Evolutionary conservation across 2,888 invertebrate species (phyloP).

Genomic region (Pyrgus malvae): DNA sequence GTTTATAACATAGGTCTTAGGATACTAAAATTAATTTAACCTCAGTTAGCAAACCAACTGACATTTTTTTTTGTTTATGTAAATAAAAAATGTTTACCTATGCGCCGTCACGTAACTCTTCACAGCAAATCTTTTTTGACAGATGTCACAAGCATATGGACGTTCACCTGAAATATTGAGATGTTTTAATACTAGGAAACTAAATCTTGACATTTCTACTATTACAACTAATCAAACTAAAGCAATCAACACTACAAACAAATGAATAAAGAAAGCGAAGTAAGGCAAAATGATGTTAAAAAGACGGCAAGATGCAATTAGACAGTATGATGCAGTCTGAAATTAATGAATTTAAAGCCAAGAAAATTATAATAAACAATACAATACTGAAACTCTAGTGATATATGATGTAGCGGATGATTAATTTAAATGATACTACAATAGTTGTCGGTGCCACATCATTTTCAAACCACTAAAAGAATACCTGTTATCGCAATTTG

Average conservation of each 20-base stretch:
- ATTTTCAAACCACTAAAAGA: constrained; percentile 52
- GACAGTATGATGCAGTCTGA: constrained; percentile 66
- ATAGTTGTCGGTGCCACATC: constrained; percentile 79
- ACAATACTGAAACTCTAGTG: constrained; percentile 55
- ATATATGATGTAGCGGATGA: constrained; percentile 65
- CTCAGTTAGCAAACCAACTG: too few species aligned
- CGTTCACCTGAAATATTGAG: constrained; percentile 81
- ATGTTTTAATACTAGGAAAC: constrained; percentile 7
- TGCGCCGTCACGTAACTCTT: constrained; percentile 91
- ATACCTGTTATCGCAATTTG: constrained; percentile 71
- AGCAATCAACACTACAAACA: constrained; percentile 28
- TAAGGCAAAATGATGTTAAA: constrained; percentile 67
- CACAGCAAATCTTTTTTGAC: constrained; percentile 90
- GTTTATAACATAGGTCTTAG: too few species aligned
- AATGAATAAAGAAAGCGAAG: constrained; percentile 49
- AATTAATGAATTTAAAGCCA: constrained; percentile 68
- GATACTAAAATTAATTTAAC: too few species aligned
- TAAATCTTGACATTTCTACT: background rate
- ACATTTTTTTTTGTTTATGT: too few species aligned
- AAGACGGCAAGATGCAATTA: constrained; percentile 81
- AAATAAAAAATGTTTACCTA: constrained; percentile 59
- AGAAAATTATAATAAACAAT: constrained; percentile 62
- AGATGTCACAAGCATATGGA: constrained; percentile 90
- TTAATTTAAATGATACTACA: constrained; percentile 45
- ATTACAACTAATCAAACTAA: constrained; percentile 5